Percentiles rank a stretch among this genome's conserved stretches.
Evolutionary conservation across 2,797 vertebrate genomes (phyloP).

Genomic region (Uromys caudimaculatus): DNA sequence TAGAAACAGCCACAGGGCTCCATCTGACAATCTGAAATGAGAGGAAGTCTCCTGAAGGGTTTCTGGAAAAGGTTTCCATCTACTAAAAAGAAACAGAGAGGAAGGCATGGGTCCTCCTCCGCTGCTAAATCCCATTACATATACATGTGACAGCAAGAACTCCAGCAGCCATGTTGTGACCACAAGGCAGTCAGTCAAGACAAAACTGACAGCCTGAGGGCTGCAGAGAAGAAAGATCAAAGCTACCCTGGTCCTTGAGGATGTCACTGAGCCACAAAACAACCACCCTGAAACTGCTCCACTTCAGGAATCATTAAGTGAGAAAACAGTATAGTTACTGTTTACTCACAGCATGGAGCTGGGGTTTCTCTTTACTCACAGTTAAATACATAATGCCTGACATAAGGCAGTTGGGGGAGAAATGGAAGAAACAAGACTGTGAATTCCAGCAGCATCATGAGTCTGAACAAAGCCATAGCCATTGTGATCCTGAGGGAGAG

Average conservation of each 20-base stretch:
- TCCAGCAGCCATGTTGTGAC: conserved; percentile 54
- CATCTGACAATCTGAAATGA: background rate
- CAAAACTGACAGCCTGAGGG: background rate
- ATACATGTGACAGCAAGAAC: conserved; percentile 23
- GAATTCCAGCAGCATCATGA: background rate
- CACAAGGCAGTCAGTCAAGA: conserved; percentile 40
- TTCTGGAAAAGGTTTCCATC: background rate
- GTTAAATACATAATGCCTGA: conserved; percentile 11
- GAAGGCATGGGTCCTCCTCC: background rate
- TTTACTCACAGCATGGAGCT: background rate
- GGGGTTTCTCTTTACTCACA: conserved; percentile 35
- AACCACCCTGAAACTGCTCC: conserved; percentile 36
- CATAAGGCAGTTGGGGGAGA: background rate
- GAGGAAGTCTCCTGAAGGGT: background rate
- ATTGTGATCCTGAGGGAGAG: background rate
- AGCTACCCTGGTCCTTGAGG: conserved; percentile 23
- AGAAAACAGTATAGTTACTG: conserved; percentile 51
- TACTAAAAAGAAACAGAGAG: background rate
- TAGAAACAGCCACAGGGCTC: background rate
- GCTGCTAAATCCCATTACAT: background rate
- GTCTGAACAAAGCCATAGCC: background rate
- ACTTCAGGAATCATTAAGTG: conserved; percentile 61
- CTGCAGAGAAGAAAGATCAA: conserved; percentile 26
- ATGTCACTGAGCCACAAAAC: conserved; percentile 29
- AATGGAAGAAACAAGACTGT: background rate